Conservation (phyloP, 1,140 invertebrate genomes). For the Lasioglossum baleicum region DNA sequence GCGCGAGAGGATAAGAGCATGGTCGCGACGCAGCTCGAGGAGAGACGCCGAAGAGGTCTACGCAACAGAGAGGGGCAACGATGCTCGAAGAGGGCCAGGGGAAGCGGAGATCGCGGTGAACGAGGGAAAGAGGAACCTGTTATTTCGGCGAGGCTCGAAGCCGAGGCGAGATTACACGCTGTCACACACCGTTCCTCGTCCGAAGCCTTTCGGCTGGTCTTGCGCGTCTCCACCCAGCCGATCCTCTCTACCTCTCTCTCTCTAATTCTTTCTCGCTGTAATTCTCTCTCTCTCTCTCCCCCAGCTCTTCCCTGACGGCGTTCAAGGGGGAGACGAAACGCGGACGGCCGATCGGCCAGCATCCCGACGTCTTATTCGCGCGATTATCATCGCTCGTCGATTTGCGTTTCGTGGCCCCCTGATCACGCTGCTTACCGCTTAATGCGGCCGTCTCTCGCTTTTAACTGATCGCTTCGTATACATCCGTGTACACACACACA, state of each 20-base stretch:
- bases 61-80: neutral
- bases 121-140: constrained; percentile 72
- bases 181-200: constrained; percentile 69
- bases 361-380: constrained; percentile 72
- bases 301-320: constrained; percentile 7
- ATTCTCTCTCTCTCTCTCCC: neutral
- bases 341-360: constrained; percentile 38
- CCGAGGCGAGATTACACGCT: constrained; percentile 76
- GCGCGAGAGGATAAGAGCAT: constrained; percentile 14
- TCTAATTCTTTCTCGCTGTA: neutral
- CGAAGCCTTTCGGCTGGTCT: constrained; percentile 53
- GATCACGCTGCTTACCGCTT: constrained; percentile 39
- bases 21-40: neutral
- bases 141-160: constrained; percentile 69
- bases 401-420: constrained; percentile 50
- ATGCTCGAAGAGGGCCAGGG: neutral
- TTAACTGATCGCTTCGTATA: neutral
- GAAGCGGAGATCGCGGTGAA: constrained; percentile 51
- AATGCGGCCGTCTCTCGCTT: constrained; percentile 29
- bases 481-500: too few relatives aligned
- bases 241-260: neutral
- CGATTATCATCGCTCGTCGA: constrained; percentile 69
- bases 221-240: constrained; percentile 37
- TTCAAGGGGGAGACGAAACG: constrained; percentile 44
- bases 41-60: neutral